phyloP scores from a whole-genome alignment of 2,797 vertebrate species.

The Babyrousa celebensis region DNA sequence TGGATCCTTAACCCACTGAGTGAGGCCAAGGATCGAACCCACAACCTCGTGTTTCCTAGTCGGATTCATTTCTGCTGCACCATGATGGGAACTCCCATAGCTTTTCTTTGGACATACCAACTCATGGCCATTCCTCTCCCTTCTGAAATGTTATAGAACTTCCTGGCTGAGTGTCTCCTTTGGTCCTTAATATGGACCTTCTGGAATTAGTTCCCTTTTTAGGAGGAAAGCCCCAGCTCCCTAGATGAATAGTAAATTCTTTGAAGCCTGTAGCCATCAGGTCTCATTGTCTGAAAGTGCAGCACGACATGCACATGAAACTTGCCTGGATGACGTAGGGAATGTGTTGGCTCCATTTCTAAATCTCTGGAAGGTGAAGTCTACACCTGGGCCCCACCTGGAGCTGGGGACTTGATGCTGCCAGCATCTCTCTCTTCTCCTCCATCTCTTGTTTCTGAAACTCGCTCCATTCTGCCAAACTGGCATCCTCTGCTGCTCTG shows the following conservation, averaged over 20 bases:
- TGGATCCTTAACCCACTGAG: too few relatives aligned
- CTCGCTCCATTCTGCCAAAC: not conserved
- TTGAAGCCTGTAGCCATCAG: not conserved
- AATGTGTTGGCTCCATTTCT: not conserved
- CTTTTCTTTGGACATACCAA: not conserved
- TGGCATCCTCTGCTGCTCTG: not conserved
- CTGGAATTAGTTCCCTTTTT: not conserved
- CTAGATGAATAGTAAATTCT: not conserved
- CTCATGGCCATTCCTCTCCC: not conserved
- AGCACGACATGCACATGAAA: not conserved
- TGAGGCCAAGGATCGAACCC: too few relatives aligned
- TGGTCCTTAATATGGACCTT: not conserved
- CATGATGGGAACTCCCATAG: too few relatives aligned
- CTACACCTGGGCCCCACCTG: not conserved
- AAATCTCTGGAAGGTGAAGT: not conserved
- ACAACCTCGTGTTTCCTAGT: too few relatives aligned
- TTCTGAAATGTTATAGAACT: not conserved
- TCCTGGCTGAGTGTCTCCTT: not conserved
- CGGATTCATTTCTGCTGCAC: too few relatives aligned
- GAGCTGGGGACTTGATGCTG: not conserved
- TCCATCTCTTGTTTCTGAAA: not conserved
- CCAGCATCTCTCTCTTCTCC: not conserved
- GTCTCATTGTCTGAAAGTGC: not conserved
- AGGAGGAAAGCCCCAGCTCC: not conserved
- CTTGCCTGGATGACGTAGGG: not conserved